Base-by-base conservation (phyloP, 1,140 invertebrate species). In the Aricia agestis region DNA sequence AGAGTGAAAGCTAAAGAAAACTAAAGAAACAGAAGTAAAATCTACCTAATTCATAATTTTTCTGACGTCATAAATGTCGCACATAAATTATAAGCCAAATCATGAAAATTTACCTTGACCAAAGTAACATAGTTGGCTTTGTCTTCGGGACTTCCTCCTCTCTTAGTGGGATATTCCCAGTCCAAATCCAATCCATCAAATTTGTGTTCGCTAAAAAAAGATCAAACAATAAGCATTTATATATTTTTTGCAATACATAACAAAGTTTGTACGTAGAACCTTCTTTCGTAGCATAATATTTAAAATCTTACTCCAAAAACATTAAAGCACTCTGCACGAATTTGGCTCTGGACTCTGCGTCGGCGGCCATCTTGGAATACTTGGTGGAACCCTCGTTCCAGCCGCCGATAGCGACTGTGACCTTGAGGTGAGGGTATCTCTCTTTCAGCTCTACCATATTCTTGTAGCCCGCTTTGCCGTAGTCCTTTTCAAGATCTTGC, bases 181-280 rank as follows among this genome's bases (percentile, higher is more conserved):
- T 97, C 96, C 68, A 98, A 87, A 80, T 98, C 97, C 19, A 98
- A 82, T 0, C 97, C 97, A 82, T 98, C 96, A 77, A 98, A 98
- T 45, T 94, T 93, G 83, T 96, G 94, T 76, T 93, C 93, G 67
- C 95, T 95, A 75, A 75, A 83, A 94, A 52, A 9, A 36, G 36
- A 36, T 0, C 36, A 36, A 36, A 9, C 36, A 36, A 36, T 36
- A 0, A 6, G 36, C 9, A 9, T 36, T 36, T 7, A 36, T 9
- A 7, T 36, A 4, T 36, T 36, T 5, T 7, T 36, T 36, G 36
- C 32, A 32, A 32, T 2, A 32, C 32, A 2, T 32, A 32, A n/a
- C n/a, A n/a, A n/a, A n/a, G n/a, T n/a, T n/a, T n/a, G n/a, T n/a
- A n/a, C n/a, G n/a, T n/a, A n/a, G n/a, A n/a, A n/a, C n/a, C n/a